Conservation (phyloP, 1,140 invertebrate genomes). For the Bombus consobrinus region DNA sequence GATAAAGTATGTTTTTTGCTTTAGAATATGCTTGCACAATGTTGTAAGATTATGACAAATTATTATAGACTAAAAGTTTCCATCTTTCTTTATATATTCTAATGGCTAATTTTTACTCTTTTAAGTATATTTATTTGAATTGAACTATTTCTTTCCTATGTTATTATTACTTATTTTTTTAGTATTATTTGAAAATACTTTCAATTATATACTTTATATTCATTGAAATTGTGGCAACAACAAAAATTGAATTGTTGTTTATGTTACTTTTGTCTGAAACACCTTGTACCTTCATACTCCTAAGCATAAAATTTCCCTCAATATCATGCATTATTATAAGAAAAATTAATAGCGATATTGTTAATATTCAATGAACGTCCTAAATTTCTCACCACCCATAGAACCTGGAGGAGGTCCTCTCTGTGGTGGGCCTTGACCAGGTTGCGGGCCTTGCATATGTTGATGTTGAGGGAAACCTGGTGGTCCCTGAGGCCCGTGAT, state of each 20-base stretch:
- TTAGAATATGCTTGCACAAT: conserved; percentile 32
- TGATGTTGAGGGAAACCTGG: conserved; percentile 85
- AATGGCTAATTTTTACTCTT: background rate
- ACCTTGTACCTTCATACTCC: conserved; percentile 64
- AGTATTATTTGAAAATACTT: background rate
- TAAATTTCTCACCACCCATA: conserved; percentile 80
- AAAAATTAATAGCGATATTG: conserved; percentile 36
- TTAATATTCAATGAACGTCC: conserved; percentile 57
- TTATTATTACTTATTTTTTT: background rate
- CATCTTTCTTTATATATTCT: background rate
- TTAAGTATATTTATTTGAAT: background rate
- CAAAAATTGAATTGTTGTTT: conserved; percentile 17
- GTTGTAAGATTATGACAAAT: background rate
- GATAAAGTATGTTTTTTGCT: background rate
- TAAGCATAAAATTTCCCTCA: conserved; percentile 65
- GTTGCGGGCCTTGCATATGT: conserved; percentile 88
- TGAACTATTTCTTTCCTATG: background rate
- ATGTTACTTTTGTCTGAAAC: conserved; percentile 57
- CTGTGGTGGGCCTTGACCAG: conserved; percentile 84
- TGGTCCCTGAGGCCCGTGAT: conserved; percentile 82
- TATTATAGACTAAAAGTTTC: background rate
- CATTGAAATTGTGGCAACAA: too few relatives aligned
- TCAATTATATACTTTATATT: background rate
- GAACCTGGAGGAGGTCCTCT: conserved; percentile 87
- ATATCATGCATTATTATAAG: conserved; percentile 66